Base-by-base conservation (phyloP, 2,888 invertebrate species). In the Idaea dimidiata region DNA sequence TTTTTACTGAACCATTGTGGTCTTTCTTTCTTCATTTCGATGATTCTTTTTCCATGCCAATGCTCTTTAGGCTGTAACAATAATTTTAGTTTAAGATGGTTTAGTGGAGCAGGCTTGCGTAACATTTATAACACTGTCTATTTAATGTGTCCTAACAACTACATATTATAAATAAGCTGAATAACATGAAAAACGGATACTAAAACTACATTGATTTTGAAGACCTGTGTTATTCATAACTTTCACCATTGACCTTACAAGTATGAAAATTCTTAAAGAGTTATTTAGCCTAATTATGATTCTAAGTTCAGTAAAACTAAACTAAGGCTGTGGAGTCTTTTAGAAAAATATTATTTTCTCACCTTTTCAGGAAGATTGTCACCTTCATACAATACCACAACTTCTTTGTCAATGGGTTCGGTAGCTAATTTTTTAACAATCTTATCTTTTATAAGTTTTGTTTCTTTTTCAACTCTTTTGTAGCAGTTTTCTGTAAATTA, bases 1-100 rank as follows among this genome's bases (percentile, higher is more conserved):
- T 97, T 97, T 76, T 95, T 95, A 71, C 96, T 95, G 80, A 98
- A 99, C 98, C 98, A 99, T 55, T 94, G 87, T 5, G 98, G 98
- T 67, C 98, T 93, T 63, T 95, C 94, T 82, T 97, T 97, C 58
- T 96, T 93, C 94, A 98, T 94, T 91, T 98, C 98, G 16, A 99
- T 94, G 67, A 98, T 94, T 73, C 96, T 94, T 87, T 97, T 97
- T 0, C 95, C 95, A 74, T 95, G 88, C 84, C 94, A 93, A 69
- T 91, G 93, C 74, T 95, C 95, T 32, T 91, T 87, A 0, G 94
- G 90, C 88, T 95, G 83, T 32, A 84, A 88, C 24, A 63, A 68
- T n/a, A 62, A 58, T 24, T 24, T 3, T 24, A 59, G 32, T 33
- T 54, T 18, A 16, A n/a, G 16, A 24, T 16, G 54, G 24, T 24